These are phyloP conservation scores for Pagrus major DNA, from an alignment of 2,113 vertebrate species.

Conservation along the genomic window DNA sequence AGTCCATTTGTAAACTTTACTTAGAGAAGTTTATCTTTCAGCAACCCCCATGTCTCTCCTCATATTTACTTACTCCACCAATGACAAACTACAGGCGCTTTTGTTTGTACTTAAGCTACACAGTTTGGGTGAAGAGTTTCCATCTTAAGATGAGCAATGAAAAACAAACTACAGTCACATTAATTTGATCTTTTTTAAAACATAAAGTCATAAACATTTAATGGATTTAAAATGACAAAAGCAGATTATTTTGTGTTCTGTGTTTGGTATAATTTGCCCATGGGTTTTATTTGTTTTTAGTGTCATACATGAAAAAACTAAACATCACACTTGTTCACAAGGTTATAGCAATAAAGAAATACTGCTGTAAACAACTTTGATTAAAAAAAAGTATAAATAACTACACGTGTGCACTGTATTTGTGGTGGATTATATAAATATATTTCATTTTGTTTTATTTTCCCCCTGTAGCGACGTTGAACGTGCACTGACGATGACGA, in stretches of 20 bases:
- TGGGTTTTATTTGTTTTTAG: neutral
- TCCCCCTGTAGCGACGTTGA: neutral
- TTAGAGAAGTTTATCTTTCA: neutral
- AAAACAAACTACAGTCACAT: neutral
- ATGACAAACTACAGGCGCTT: conserved; percentile 12
- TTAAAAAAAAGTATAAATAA: too few species aligned
- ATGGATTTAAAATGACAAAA: neutral
- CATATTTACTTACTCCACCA: conserved; percentile 41
- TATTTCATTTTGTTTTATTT: too few species aligned
- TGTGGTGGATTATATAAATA: neutral
- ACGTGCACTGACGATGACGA: neutral
- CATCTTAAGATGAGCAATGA: neutral
- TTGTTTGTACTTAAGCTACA: neutral
- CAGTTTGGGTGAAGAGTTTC: neutral
- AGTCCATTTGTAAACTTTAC: neutral
- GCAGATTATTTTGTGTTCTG: neutral
- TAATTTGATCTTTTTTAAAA: neutral
- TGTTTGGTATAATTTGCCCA: neutral
- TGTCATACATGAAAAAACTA: too few species aligned
- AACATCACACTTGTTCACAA: too few species aligned
- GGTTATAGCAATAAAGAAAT: too few species aligned
- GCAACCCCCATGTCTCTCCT: neutral
- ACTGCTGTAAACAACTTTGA: too few species aligned
- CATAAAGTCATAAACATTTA: neutral
- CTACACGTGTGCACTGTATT: too few species aligned